Evolutionary conservation across 2,113 vertebrate genomes (phyloP).

Genomic region (Potamarius usumacintae): DNA sequence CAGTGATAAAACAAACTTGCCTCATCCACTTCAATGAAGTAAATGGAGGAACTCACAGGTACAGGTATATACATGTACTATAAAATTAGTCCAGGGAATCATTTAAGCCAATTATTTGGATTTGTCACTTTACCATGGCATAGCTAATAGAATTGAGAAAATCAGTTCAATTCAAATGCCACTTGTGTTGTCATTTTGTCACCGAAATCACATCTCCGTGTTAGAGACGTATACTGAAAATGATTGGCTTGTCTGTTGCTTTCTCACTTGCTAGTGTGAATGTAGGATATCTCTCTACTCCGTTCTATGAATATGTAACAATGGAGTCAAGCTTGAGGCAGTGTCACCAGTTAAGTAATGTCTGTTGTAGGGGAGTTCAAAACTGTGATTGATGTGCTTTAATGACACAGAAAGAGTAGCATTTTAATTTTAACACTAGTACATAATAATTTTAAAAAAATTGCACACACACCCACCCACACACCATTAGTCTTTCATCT

Average conservation of each 20-base stretch:
- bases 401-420: background rate
- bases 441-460: background rate
- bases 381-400: slow-evolving; percentile 3
- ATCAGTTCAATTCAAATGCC: background rate
- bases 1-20: too few relatives aligned
- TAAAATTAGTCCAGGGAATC: background rate
- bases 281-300: background rate
- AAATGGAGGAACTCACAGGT: too few relatives aligned
- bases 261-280: background rate
- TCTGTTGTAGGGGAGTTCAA: background rate
- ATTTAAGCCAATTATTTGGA: too few relatives aligned
- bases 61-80: background rate
- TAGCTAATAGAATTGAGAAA: background rate
- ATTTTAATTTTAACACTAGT: background rate
- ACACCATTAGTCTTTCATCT: background rate
- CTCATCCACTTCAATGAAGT: too few relatives aligned
- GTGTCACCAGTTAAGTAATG: background rate
- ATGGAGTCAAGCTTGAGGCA: background rate
- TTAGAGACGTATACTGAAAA: background rate
- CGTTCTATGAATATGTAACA: background rate
- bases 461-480: background rate
- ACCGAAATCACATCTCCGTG: background rate
- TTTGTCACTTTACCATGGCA: background rate
- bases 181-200: background rate
- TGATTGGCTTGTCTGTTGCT: background rate